Evolutionary conservation across 2,113 vertebrate genomes (phyloP).

Genomic region (Amazona vittata): DNA sequence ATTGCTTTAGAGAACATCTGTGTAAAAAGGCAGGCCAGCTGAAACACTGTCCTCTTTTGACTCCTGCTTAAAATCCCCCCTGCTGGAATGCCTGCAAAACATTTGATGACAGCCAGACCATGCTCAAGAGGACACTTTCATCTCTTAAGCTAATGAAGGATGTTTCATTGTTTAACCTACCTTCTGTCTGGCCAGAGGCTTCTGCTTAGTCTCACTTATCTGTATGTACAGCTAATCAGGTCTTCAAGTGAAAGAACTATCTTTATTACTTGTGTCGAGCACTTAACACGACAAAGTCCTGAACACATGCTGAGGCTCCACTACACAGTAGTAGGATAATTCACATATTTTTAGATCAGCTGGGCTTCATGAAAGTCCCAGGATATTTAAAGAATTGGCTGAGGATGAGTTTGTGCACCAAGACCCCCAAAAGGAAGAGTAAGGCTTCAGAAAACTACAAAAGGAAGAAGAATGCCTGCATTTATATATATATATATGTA

Average conservation of each 20-base stretch:
- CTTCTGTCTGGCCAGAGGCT: conserved; percentile 16
- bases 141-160: conserved; percentile 33
- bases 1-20: neutral
- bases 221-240: neutral
- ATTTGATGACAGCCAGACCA: neutral
- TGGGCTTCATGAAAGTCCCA: neutral
- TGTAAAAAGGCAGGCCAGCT: neutral
- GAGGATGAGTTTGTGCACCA: neutral
- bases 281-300: neutral
- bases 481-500: neutral
- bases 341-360: conserved; percentile 11
- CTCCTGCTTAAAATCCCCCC: neutral
- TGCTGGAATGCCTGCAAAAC: conserved; percentile 17
- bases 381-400: neutral
- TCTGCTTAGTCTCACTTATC: conserved; percentile 23
- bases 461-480: neutral
- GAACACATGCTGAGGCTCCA: conserved; percentile 9
- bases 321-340: neutral
- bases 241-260: neutral
- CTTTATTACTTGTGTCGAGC: conserved; percentile 18
- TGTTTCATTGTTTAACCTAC: conserved; percentile 25
- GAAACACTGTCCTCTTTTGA: conserved; percentile 6
- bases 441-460: neutral
- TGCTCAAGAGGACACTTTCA: neutral
- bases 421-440: neutral